Evolutionary conservation across 2,888 invertebrate species (phyloP), one percentile per base, ranked within the genome.

Genomic region (Athrips mouffetella): DNA sequence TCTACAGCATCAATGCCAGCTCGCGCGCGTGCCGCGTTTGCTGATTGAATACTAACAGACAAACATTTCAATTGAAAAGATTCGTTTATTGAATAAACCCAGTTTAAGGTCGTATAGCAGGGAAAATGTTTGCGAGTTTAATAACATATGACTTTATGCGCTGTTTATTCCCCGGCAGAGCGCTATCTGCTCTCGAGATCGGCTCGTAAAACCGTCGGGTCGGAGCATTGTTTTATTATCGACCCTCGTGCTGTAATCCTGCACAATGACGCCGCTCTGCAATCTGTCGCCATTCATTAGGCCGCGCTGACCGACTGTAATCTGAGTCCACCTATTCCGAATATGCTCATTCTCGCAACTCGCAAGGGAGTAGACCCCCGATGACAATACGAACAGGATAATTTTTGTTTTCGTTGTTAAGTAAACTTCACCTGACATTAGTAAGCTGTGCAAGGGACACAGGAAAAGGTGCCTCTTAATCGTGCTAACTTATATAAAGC

Each of bases 201-300:
- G 64, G 70, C 70, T 76, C 77, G 68, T 81, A 76, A 80, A 78
- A 68, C 67, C 62, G 67, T 66, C 67, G 67, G 71, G 65, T 63
- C 64, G 60, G 62, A 67, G 68, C 70, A 77, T 78, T 79, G 73
- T 80, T 80, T 78, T 75, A 80, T 64, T 74, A 77, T 70, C 62
- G 66, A 68, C 70, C 68, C 65, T 60, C 62, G 54, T 70, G 61
- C 63, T 68, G 67, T 73, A 73, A 72, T 74, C 67, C 67, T 62
- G 67, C 65, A 72, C 72, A 73, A 74, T 69, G 65, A 68, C 61
- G 62, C 65, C 57, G 58, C 58, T 65, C 65, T 68, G 69, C 70
- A 74, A 72, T 76, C 72, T 73, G 73, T 68, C 67, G 62, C 69
- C 64, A 64, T 71, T 74, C 66, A 76, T 77, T 73, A 73, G 65